Conservation (phyloP, 2,888 invertebrate genomes). For the Philopedon plagiatum region DNA sequence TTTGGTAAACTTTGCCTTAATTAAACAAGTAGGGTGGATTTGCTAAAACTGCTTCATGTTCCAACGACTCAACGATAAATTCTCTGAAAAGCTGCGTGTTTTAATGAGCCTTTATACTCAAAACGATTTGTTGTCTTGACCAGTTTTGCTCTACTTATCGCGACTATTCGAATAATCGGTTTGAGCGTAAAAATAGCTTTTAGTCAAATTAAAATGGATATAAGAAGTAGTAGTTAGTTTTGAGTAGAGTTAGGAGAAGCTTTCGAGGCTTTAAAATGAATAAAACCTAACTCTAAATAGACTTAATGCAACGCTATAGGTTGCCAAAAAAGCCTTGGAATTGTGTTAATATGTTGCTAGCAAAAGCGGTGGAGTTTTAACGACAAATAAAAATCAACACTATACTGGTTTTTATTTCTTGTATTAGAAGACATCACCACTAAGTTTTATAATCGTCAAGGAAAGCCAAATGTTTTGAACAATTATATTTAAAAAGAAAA, state of each 20-base stretch:
- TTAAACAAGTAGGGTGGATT: not conserved
- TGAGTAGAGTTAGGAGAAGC: not conserved
- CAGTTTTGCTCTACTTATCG: constrained; percentile 34
- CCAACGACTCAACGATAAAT: constrained; percentile 31
- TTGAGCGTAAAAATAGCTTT: constrained; percentile 34
- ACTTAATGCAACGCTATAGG: not conserved
- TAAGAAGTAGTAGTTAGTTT: constrained; percentile 18
- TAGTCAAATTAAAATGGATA: constrained; percentile 37
- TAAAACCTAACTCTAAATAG: not conserved
- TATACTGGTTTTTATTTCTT: too few species aligned
- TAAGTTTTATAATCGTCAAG: too few species aligned
- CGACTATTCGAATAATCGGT: constrained; percentile 40
- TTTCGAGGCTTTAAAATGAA: not conserved
- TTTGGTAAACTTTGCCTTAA: too few species aligned
- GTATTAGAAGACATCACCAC: too few species aligned
- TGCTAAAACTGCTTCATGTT: constrained; percentile 6
- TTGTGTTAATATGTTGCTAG: too few species aligned
- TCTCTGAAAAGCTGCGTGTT: constrained; percentile 31
- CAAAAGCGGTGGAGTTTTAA: too few species aligned
- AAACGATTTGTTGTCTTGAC: constrained; percentile 31
- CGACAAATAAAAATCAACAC: too few species aligned
- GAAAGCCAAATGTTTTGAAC: too few species aligned
- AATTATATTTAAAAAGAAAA: too few species aligned
- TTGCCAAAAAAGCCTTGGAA: not conserved
- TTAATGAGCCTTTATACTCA: constrained; percentile 38